Base-by-base conservation (phyloP, 2,113 vertebrate species). In the Plecotus auritus region DNA sequence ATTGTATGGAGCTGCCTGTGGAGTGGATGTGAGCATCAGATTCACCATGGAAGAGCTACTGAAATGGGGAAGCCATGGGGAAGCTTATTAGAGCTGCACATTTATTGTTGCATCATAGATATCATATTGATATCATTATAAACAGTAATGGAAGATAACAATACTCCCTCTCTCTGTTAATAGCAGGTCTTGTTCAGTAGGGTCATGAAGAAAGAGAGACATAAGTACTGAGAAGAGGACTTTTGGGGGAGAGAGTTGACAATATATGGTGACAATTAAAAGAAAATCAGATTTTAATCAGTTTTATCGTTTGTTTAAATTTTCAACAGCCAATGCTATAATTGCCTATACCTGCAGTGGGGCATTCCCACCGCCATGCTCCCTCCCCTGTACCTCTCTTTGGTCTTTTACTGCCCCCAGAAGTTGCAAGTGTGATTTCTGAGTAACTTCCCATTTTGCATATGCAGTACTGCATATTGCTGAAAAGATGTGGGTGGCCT, bases 231-330 rank as follows among this genome's bases (percentile, higher is more conserved):
- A 88, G 20, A 89, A 30, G 7, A 18, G 4, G 18, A 9, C 18
- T 47, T 69, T 5, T 32, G 0, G 8, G 8, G 30, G 2, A 74
- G 42, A 3, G 20, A 42, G 13, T 30, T 86, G 35, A 82, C 35
- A 61, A 14, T 32, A 49, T 7, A 7, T 1, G 26, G 12, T 37
- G 32, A 73, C 26, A 90, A 45, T 51, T n/a, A 88, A 51, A 54
- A 85, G 23, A 23, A 51, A 40, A 18, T 26, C 22, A 70, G 23
- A 23, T 28, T 82, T 76, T 59, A 35, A 3, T 84, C 47, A 28
- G 28, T 87, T 89, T 74, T 67, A 22, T n/a, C 69, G 32, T 89
- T 88, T 86, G 13, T 95, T 81, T 70, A 93, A 51, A 28, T 22
- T 84, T 66, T 51, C 30, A 49, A 26, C 2, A 83, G 47, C 20